These are phyloP conservation scores for Ormyrus thymus DNA, from an alignment of 2,888 invertebrate species.

Conservation along the genomic window DNA sequence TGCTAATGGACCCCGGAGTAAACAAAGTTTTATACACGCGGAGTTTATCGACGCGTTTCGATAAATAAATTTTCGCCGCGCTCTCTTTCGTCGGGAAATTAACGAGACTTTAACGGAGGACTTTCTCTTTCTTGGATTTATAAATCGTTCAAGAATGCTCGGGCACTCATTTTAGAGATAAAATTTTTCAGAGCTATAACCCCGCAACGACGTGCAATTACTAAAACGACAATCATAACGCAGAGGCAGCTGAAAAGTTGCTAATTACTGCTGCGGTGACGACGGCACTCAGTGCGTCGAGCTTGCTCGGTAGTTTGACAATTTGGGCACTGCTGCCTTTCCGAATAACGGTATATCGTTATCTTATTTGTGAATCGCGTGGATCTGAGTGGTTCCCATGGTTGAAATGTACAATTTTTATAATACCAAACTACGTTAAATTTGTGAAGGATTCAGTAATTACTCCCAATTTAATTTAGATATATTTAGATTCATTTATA, in stretches of 20 bases:
- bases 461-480: too few relatives aligned
- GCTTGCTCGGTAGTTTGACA: neutral
- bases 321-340: neutral
- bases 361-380: too few relatives aligned
- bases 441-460: too few relatives aligned
- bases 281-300: slow-evolving; percentile 12
- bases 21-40: neutral
- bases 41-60: neutral
- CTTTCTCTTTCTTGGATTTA: slow-evolving; percentile 34
- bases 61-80: slow-evolving; percentile 6
- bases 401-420: too few relatives aligned
- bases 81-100: slow-evolving; percentile 11
- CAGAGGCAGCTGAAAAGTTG: slow-evolving; percentile 13
- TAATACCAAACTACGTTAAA: too few relatives aligned
- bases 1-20: slow-evolving; percentile 13
- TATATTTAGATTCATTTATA: too few relatives aligned
- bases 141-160: slow-evolving; percentile 17
- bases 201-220: slow-evolving; percentile 25
- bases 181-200: slow-evolving; percentile 17
- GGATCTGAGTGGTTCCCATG: too few relatives aligned
- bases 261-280: neutral
- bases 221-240: slow-evolving; percentile 29
- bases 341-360: neutral
- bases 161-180: slow-evolving; percentile 9
- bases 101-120: slow-evolving; percentile 26